Evolutionary conservation across 1,140 invertebrate species (phyloP).

Genomic region (Ylistrum balloti): DNA sequence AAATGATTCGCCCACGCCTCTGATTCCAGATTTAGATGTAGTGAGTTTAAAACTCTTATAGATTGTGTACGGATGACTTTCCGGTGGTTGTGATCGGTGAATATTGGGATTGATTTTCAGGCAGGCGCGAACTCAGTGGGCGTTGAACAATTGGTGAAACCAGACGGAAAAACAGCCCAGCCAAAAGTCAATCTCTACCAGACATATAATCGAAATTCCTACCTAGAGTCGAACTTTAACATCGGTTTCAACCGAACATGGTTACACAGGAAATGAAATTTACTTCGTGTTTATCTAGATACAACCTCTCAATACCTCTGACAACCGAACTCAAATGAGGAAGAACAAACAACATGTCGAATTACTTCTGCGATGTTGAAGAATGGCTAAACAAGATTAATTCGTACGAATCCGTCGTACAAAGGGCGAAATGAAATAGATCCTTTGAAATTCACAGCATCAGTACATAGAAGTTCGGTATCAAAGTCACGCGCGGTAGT

Average conservation of each 20-base stretch:
- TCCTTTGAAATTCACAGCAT: no score
- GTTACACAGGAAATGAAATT: background rate
- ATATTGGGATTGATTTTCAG: conserved; percentile 23
- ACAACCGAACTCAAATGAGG: no score
- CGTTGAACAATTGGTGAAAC: background rate
- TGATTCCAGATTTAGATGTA: background rate
- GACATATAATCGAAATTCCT: background rate
- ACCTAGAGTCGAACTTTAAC: background rate
- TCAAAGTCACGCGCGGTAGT: no score
- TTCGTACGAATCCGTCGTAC: no score
- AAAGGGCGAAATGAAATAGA: no score
- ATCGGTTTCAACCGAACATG: background rate
- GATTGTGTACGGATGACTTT: background rate
- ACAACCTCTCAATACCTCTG: no score
- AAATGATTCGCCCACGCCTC: background rate
- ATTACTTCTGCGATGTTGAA: no score
- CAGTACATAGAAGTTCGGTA: no score
- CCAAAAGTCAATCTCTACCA: background rate
- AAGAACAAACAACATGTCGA: no score
- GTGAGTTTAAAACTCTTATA: background rate
- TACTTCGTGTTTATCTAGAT: background rate
- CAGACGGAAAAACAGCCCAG: background rate
- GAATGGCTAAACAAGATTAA: no score
- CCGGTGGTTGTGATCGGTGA: background rate
- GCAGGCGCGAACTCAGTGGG: background rate